Evolutionary conservation across 2,113 vertebrate species (phyloP).

Genomic region (Sinocyclocheilus grahami): DNA sequence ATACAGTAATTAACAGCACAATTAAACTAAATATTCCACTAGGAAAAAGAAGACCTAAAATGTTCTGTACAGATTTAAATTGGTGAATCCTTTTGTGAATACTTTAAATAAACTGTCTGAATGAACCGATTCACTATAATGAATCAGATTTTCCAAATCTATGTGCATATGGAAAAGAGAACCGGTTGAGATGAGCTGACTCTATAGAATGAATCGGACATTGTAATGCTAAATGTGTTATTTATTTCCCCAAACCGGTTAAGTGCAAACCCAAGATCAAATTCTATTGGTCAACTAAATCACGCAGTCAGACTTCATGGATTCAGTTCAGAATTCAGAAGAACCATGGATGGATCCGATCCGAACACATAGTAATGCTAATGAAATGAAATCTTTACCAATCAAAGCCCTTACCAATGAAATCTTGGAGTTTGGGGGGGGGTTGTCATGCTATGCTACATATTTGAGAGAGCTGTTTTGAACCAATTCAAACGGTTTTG

Average conservation of each 20-base stretch:
- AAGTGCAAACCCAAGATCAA: background rate
- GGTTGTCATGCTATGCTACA: no score
- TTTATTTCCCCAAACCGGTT: background rate
- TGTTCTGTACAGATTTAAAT: background rate
- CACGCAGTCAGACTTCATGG: background rate
- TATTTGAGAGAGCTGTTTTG: background rate
- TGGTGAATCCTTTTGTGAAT: background rate
- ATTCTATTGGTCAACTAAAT: background rate
- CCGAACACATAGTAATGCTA: background rate
- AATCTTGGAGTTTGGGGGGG: background rate
- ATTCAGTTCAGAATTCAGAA: conserved; percentile 1
- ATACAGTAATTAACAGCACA: background rate
- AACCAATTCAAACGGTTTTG: background rate
- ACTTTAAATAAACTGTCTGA: background rate
- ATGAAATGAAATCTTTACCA: background rate
- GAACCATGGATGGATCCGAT: background rate
- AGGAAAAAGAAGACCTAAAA: background rate
- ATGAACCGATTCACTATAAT: background rate
- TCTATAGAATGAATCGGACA: background rate
- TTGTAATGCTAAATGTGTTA: background rate
- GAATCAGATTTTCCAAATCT: background rate
- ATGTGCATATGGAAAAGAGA: background rate
- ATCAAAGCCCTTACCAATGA: background rate
- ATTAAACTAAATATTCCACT: background rate
- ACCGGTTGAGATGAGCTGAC: background rate